phyloP scores from a whole-genome alignment of 2,888 invertebrate genomes.

The Nezara viridula region DNA sequence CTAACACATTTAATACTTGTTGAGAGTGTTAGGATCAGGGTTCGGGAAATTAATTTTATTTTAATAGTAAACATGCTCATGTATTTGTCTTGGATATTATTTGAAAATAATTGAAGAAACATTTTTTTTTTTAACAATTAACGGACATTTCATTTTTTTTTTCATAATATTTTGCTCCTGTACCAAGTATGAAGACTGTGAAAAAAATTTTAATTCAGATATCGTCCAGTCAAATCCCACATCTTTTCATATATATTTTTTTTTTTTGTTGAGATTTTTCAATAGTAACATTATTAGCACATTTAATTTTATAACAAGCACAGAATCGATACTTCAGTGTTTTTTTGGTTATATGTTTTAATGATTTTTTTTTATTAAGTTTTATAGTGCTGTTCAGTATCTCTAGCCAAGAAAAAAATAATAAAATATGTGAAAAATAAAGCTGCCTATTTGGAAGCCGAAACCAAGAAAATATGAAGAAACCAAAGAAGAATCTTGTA shows the following conservation, averaged over 20 bases:
- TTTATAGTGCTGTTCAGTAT: constrained; percentile 26
- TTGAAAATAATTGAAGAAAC: not conserved
- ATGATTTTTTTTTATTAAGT: constrained; percentile 14
- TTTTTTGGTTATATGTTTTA: not conserved
- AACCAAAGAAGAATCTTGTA: not conserved
- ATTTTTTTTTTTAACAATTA: not conserved
- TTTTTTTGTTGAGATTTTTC: not conserved
- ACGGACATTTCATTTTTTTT: not conserved
- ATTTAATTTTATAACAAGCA: not conserved
- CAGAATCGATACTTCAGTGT: not conserved
- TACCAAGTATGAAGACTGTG: constrained; percentile 30
- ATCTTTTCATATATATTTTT: not conserved
- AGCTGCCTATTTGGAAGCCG: not conserved
- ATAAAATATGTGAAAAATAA: not conserved
- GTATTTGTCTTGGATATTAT: not conserved
- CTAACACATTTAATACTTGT: constrained; percentile 49
- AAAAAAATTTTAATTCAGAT: not conserved
- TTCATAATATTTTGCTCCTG: not conserved
- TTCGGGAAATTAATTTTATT: not conserved
- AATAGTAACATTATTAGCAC: not conserved
- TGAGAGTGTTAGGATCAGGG: constrained; percentile 47
- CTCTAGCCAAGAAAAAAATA: not conserved
- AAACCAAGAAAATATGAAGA: not conserved
- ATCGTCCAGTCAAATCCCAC: constrained; percentile 40
- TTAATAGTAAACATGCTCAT: not conserved